Evolutionary conservation across 2,113 vertebrate species (phyloP), one percentile per base, ranked within the genome.

Genomic region (Galeopterus variegatus): DNA sequence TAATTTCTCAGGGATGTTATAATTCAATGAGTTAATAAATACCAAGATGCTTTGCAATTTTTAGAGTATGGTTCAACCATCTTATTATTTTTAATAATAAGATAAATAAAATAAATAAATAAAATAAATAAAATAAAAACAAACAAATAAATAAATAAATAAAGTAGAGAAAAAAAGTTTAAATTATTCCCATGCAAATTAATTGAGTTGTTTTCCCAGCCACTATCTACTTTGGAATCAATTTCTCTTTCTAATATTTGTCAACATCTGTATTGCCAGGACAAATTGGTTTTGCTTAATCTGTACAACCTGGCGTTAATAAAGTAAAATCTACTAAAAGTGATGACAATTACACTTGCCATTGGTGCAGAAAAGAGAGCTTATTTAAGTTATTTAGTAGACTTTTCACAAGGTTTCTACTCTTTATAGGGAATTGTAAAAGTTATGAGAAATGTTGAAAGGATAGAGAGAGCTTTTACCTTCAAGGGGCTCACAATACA

Each of bases 201-300:
- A 87, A 88, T 45, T 89, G 36, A 81, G 0, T 76, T 75, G 5
- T 72, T 85, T 94, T 70, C 26, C 41, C 31, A 48, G 28, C 48
- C 33, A 70, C 41, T 77, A 9, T 19, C 50, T 80, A 85, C 76
- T 89, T 88, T 60, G 12, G 41, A 81, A 82, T 82, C 45, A 72
- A 70, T 54, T 94, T 94, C 9, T 97, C 48, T 89, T 89, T 89
- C 13, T 90, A 80, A 67, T 70, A 6, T 50, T 88, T 91, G 15
- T 88, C 54, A 85, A n/a, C 93, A 88, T 70, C 36, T 91, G 48
- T 24, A 82, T 50, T 83, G n/a, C 19, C 18, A 72, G 11, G 24
- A 76, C 8, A 81, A 88, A 76, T 31, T 88, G 24, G 3, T 91
- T 92, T 93, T 33, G 2, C 75, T 69, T 89, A 91, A 85, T 64